phyloP scores from a whole-genome alignment of 2,797 vertebrate species.

The Apodemus agrarius region DNA sequence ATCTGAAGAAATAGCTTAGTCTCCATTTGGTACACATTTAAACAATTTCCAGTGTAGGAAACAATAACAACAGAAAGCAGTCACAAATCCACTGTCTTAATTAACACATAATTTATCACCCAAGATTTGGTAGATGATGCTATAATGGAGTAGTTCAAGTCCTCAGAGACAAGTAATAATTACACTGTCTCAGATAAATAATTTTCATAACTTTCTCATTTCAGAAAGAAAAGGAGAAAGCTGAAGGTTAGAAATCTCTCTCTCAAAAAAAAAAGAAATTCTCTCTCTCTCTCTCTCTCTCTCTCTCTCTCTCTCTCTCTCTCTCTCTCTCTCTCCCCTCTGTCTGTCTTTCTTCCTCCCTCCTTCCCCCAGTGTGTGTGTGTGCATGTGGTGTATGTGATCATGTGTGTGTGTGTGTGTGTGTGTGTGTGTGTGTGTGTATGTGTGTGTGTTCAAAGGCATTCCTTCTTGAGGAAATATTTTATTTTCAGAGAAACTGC shows the following conservation, averaged over 20 bases:
- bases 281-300: neutral
- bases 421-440: neutral
- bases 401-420: neutral
- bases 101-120: neutral
- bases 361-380: neutral
- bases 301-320: too few species aligned
- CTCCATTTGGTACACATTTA: too few species aligned
- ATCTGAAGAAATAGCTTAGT: neutral
- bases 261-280: too few species aligned
- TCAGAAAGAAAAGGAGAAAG: neutral
- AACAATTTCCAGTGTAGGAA: too few species aligned
- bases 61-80: neutral
- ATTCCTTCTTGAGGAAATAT: neutral
- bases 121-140: neutral
- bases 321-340: neutral
- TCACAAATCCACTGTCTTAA: neutral
- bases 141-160: neutral
- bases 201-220: neutral
- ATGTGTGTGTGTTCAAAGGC: neutral
- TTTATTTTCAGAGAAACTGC: neutral
- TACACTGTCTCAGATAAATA: neutral
- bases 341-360: too few species aligned
- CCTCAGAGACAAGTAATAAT: neutral
- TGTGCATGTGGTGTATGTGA: neutral
- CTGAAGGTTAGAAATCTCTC: neutral